Percentiles rank a stretch among this genome's conserved stretches.
phyloP scores from a whole-genome alignment of 35 echinoderm and acorn worm species.

The Apostichopus californicus region DNA sequence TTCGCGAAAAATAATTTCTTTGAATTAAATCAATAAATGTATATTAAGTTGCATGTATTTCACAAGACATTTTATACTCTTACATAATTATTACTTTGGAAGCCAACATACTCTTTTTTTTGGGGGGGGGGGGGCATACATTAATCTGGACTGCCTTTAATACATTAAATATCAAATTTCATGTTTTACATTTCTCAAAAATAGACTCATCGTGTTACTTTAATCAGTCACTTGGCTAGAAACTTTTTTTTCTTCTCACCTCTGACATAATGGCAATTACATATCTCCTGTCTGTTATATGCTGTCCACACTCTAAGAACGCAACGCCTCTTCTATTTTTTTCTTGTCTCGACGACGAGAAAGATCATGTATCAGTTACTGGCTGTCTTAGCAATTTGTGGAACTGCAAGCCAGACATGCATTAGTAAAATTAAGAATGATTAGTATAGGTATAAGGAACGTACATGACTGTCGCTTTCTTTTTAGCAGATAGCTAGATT shows the following conservation, averaged over 20 bases:
- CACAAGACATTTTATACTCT: too few relatives aligned
- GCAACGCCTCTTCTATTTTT: background rate
- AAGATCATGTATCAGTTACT: constrained; percentile 1
- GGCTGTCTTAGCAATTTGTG: background rate
- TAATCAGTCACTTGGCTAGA: background rate
- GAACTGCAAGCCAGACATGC: background rate
- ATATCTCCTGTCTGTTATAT: background rate
- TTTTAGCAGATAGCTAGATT: too few relatives aligned
- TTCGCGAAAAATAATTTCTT: too few relatives aligned
- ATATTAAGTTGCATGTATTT: too few relatives aligned
- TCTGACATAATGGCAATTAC: constrained; percentile 5
- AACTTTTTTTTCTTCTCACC: background rate
- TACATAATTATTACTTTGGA: too few relatives aligned
- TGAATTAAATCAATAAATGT: too few relatives aligned
- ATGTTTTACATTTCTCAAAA: too few relatives aligned
- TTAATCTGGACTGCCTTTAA: too few relatives aligned
- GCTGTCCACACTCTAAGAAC: background rate
- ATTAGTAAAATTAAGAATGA: background rate
- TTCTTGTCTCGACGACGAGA: background rate
- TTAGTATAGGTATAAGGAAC: background rate
- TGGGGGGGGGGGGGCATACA: too few relatives aligned
- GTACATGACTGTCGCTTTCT: background rate
- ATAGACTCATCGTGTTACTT: background rate
- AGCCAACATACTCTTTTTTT: too few relatives aligned
- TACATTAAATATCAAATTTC: too few relatives aligned